Evolutionary conservation across 2,888 invertebrate species (phyloP), one percentile per base, ranked within the genome.

Genomic region (Nomada flava): DNA sequence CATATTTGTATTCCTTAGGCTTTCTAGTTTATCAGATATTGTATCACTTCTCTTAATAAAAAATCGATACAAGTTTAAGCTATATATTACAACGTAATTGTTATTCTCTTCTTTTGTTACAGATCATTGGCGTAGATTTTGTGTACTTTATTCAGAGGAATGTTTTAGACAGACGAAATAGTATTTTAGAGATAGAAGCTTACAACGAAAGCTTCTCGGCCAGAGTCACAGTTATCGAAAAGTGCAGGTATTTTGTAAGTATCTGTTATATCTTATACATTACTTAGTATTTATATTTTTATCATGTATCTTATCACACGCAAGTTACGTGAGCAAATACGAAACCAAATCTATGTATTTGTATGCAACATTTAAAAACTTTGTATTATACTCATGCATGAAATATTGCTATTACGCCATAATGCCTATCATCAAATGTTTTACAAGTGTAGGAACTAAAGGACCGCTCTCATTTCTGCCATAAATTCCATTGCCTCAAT

Each of bases 111-210:
- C 83, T 80, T 85, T 75, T 82, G 74, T 92, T 93, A 26, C 94
- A 98, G 97, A 96, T 99, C 92, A 97, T 98, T 90, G 98, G 98
- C 74, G 98, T 98, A 42, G 98, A 99, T 93, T 96, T 96, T 94
- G 96, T 98, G 53, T 97, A 96, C 94, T 99, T 99, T 94, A 96
- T 97, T 88, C 99, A 99, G 95, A 97, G 96, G 94, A 99, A 99
- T 94, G 96, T 96, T 86, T 94, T 98, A 90, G 97, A 99, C 93
- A 95, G 97, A 86, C 95, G 96, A 88, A 96, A 95, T 87, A 95
- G 98, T 74, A 96, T 96, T 65, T 95, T 99, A 84, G 96, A 96
- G 93, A 99, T 99, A 91, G 98, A 98, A 94, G 98, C 98, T 26
- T 96, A 96, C 83, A 99, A 99, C 94, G 98, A 99, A 94, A 98